Evolutionary conservation across 2,888 invertebrate genomes (phyloP).

Genomic region (Ornithoptera priamus): DNA sequence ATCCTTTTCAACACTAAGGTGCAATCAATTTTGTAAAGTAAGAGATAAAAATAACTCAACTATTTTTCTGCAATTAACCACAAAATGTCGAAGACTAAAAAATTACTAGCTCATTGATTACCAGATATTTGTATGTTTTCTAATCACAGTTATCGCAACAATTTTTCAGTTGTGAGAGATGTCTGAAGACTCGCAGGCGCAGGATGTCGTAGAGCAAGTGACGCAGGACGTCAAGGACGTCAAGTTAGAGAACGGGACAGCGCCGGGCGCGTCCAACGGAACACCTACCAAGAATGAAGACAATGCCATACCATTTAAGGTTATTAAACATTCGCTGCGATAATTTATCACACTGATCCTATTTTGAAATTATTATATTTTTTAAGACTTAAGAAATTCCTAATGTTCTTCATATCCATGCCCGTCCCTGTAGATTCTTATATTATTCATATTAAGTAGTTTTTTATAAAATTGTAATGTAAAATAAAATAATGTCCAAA

Average conservation of each 20-base stretch:
- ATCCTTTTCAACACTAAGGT: too few species aligned
- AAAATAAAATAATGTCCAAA: too few species aligned
- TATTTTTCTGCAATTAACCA: neutral
- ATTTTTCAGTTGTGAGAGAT: slow-evolving; percentile 42
- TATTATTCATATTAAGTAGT: too few species aligned
- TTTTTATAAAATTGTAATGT: too few species aligned
- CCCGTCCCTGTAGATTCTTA: too few species aligned
- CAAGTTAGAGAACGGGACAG: slow-evolving; percentile 77
- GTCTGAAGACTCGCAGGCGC: slow-evolving; percentile 53
- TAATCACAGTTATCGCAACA: neutral
- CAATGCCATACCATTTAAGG: slow-evolving; percentile 59
- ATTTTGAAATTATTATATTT: neutral
- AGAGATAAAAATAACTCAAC: neutral
- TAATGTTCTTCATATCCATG: neutral
- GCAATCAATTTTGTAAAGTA: too few species aligned
- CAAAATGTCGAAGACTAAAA: neutral
- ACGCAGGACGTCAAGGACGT: slow-evolving; percentile 75
- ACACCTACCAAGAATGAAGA: slow-evolving; percentile 61
- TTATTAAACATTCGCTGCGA: slow-evolving; percentile 23
- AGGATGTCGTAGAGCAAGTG: slow-evolving; percentile 62
- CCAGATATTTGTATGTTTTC: neutral
- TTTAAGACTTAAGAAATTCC: neutral
- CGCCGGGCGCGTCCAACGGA: slow-evolving; percentile 64
- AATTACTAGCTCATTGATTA: neutral
- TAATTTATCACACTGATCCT: neutral